A percentile compares a stretch with the other conserved stretches of the same genome.
These are phyloP conservation scores for Umimayanthus kanabou DNA, from an alignment of 92 coral and sea anemone species.

Conservation along the genomic window DNA sequence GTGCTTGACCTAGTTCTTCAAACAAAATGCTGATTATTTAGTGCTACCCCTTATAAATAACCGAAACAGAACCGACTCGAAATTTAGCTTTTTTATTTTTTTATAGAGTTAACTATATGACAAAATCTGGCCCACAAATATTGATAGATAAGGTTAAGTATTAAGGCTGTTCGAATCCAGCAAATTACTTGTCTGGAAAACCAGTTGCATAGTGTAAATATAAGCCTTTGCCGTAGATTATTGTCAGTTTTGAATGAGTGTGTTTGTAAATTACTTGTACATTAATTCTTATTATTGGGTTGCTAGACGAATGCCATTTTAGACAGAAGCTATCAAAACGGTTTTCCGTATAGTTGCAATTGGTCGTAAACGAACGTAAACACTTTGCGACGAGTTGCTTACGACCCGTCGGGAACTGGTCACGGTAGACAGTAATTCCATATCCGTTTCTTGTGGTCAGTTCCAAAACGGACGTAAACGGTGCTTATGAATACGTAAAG, in stretches of 20 bases:
- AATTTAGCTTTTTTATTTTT: not conserved
- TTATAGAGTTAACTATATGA: conserved; percentile 22
- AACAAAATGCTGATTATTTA: not conserved
- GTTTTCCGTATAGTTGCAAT: too few relatives aligned
- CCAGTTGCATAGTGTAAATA: not conserved
- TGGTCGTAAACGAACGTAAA: too few relatives aligned
- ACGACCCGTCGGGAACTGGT: too few relatives aligned
- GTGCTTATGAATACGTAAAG: too few relatives aligned
- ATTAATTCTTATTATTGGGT: not conserved
- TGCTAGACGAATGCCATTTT: too few relatives aligned
- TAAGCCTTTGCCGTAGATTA: not conserved
- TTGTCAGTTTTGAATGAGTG: not conserved
- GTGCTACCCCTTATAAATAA: too few relatives aligned
- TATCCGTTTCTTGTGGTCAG: too few relatives aligned
- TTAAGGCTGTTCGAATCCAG: not conserved
- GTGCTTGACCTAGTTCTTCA: conserved; percentile 1
- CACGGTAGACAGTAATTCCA: too few relatives aligned
- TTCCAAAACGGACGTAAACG: too few relatives aligned
- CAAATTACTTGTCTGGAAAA: not conserved
- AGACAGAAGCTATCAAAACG: too few relatives aligned
- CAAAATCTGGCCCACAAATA: not conserved
- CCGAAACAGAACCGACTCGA: not conserved
- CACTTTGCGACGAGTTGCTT: too few relatives aligned
- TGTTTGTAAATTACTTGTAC: conserved; percentile 9
- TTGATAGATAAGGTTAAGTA: not conserved